Conservation (phyloP, 2,888 invertebrate genomes). For the Isoperla grammatica region DNA sequence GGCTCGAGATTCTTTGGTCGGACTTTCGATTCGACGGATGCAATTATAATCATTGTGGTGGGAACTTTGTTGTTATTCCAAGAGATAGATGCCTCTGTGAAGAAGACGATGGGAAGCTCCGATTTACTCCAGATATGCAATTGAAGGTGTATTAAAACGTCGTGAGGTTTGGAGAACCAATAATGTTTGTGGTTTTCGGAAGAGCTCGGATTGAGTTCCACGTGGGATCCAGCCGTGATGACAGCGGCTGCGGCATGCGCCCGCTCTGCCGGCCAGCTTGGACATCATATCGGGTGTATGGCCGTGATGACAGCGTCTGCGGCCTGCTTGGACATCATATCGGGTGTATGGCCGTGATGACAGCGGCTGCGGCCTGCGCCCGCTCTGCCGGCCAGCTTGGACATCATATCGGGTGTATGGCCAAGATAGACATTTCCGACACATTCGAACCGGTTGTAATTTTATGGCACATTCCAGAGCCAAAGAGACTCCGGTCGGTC, state of each 20-base stretch:
- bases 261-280: too few relatives aligned
- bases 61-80: not conserved
- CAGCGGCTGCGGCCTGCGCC: too few relatives aligned
- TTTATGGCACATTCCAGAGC: not conserved
- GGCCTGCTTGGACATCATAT: too few relatives aligned
- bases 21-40: constrained; percentile 1
- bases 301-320: not conserved
- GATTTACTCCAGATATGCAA: too few relatives aligned
- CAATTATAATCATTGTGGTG: constrained; percentile 3
- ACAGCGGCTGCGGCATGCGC: too few relatives aligned
- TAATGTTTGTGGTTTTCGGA: too few relatives aligned
- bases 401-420: not conserved
- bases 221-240: too few relatives aligned
- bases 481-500: not conserved
- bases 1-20: not conserved
- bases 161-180: too few relatives aligned
- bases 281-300: not conserved
- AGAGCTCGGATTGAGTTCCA: too few relatives aligned
- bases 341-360: not conserved
- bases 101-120: not conserved
- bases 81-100: too few relatives aligned
- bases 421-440: not conserved
- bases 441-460: constrained; percentile 1
- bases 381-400: too few relatives aligned
- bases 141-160: too few relatives aligned